Evolutionary conservation across 2,888 invertebrate species (phyloP).

Genomic region (Hypselothyrea guttata): DNA sequence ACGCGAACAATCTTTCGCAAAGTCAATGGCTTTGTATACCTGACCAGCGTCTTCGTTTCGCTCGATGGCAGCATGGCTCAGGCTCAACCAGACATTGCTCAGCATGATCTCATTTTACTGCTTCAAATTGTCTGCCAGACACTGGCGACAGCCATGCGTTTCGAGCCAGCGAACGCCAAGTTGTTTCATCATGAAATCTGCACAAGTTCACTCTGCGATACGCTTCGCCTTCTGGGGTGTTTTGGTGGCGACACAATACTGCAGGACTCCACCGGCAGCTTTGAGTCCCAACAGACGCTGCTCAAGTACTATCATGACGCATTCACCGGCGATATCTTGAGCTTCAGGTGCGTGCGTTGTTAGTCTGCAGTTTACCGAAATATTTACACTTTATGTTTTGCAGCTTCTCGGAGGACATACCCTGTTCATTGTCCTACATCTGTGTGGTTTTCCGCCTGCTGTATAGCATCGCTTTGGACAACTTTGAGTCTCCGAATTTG

Average conservation of each 20-base stretch:
- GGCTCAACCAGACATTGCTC: conserved; percentile 76
- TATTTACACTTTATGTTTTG: background rate
- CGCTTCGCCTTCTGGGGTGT: conserved; percentile 95
- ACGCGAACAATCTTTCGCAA: conserved; percentile 98
- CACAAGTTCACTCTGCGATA: conserved; percentile 95
- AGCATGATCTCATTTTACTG: conserved; percentile 88
- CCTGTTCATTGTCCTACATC: conserved; percentile 90
- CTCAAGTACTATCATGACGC: conserved; percentile 86
- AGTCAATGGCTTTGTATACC: conserved; percentile 98
- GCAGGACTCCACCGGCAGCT: conserved; percentile 81
- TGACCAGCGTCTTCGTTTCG: conserved; percentile 96
- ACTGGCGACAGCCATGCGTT: conserved; percentile 98
- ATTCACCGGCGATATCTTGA: conserved; percentile 89
- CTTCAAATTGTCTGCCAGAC: conserved; percentile 96
- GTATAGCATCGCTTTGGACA: conserved; percentile 97
- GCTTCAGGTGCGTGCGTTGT: conserved; percentile 75
- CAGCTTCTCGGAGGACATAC: conserved; percentile 88
- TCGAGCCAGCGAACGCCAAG: conserved; percentile 99
- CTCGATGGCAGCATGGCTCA: conserved; percentile 91
- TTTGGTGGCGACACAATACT: conserved; percentile 85
- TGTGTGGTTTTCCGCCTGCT: conserved; percentile 93
- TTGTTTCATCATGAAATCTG: conserved; percentile 99
- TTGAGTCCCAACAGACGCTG: conserved; percentile 79
- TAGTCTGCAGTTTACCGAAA: no score
- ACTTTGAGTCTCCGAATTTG: conserved; percentile 94